phyloP scores from a whole-genome alignment of 2,113 vertebrate species.

The Barnardius zonarius region DNA sequence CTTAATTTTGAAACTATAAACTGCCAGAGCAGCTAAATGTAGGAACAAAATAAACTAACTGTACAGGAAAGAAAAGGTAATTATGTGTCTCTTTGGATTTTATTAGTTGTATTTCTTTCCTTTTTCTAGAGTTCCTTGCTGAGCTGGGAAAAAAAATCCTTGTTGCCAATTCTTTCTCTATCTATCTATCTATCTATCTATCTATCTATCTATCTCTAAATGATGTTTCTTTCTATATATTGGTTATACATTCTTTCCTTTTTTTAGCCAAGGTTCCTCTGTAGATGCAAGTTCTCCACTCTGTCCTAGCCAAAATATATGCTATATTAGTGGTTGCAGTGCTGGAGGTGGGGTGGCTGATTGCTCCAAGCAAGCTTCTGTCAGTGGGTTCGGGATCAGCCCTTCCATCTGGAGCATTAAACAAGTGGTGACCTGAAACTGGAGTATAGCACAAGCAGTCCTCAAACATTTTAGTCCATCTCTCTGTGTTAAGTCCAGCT shows the following conservation, averaged over 20 bases:
- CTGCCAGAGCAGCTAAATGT: neutral
- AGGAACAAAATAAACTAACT: slow-evolving; percentile 18
- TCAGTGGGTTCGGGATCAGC: neutral
- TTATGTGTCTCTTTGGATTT: neutral
- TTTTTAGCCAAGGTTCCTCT: neutral
- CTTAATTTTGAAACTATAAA: slow-evolving; percentile 20
- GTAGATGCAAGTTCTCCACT: neutral
- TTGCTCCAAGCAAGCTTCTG: neutral
- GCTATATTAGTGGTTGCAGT: neutral
- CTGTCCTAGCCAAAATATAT: neutral
- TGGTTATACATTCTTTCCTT: neutral
- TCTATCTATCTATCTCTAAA: neutral
- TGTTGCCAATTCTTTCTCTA: neutral
- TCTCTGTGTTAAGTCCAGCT: neutral
- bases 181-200: no score
- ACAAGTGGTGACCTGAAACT: neutral
- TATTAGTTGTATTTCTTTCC: neutral
- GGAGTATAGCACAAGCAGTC: neutral
- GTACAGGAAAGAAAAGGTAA: neutral
- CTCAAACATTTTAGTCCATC: neutral
- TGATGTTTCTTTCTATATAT: neutral
- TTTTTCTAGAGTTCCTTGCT: slow-evolving; percentile 11
- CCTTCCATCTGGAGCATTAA: neutral
- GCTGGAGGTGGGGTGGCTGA: neutral
- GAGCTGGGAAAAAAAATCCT: neutral